These are phyloP conservation scores for Podabrus alpinus DNA, from an alignment of 2,888 invertebrate genomes.

Conservation along the genomic window DNA sequence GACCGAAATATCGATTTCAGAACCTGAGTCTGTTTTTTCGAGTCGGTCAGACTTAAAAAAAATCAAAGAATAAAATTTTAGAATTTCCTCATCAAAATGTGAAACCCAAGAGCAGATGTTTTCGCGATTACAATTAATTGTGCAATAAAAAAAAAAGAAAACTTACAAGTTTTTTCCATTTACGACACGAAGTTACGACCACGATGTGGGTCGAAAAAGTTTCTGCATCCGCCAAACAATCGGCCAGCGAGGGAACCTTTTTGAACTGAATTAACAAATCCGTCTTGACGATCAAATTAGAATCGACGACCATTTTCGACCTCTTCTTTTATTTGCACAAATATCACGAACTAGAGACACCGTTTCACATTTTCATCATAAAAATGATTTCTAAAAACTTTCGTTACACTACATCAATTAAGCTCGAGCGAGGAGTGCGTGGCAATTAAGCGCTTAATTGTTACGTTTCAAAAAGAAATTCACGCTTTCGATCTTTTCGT, in stretches of 20 bases:
- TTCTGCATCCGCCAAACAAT: slow-evolving; percentile 47
- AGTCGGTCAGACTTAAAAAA: not conserved
- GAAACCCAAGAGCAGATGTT: not conserved
- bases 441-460: not conserved
- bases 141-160: slow-evolving; percentile 11
- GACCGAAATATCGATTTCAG: not conserved
- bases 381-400: not conserved
- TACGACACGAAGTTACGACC: slow-evolving; percentile 36
- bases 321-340: slow-evolving; percentile 7
- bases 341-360: not conserved
- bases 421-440: not conserved
- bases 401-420: not conserved
- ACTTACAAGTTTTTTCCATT: slow-evolving; percentile 28
- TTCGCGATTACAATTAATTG: no score
- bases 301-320: slow-evolving; percentile 24
- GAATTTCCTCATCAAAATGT: not conserved
- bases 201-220: slow-evolving; percentile 39
- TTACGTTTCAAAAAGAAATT: not conserved
- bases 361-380: not conserved
- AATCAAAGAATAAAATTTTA: not conserved
- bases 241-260: slow-evolving; percentile 47
- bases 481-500: not conserved
- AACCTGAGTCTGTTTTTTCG: not conserved
- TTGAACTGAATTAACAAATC: slow-evolving; percentile 32
- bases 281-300: slow-evolving; percentile 22